Evolutionary conservation across 1,140 invertebrate species (phyloP), one percentile per base, ranked within the genome.

Genomic region (Drosophila novamexicana): DNA sequence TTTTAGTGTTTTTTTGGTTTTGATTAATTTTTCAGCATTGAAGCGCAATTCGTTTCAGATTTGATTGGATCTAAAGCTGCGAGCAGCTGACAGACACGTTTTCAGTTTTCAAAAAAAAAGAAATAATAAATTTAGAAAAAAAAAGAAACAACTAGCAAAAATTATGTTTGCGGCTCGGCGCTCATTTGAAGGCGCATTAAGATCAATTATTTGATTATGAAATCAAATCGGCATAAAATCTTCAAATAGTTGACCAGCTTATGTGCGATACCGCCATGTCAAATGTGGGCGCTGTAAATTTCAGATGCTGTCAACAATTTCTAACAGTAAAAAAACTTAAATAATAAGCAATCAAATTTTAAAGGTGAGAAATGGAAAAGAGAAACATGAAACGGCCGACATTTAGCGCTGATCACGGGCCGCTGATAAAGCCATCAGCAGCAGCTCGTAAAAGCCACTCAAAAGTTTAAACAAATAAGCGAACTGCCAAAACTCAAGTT

Each of bases 191-290:
- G 88, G 69, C 88, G 88, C 88, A 91, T 91, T 91, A 91, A 91
- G 89, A 91, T 91, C 89, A 89, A 91, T 91, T 91, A 91, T 89
- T 89, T 91, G 89, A 91, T 91, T 89, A 81, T 79, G 83, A 89
- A 91, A 82, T 74, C 75, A 91, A 91, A 91, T 91, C 89, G 75
- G 84, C 84, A 82, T 89, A 62, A 88, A 89, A 88, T 88, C 84
- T 88, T 73, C 77, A 67, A 84, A 88, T 89, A 79, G 82, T 82
- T 86, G 83, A 63, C 62, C 68, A 67, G 74, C 77, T 77, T 79
- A 76, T 54, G 57, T n/a, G 57, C 56, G 75, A 65, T 45, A 69
- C 62, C 61, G 57, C 50, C 50, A 75, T 82, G 80, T 83, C 80
- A 83, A 72, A 75, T 79, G 71, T 50, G 50, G 54, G 44, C 59